Conservation (phyloP, 2,888 invertebrate genomes). For the Drosophila rellima region DNA sequence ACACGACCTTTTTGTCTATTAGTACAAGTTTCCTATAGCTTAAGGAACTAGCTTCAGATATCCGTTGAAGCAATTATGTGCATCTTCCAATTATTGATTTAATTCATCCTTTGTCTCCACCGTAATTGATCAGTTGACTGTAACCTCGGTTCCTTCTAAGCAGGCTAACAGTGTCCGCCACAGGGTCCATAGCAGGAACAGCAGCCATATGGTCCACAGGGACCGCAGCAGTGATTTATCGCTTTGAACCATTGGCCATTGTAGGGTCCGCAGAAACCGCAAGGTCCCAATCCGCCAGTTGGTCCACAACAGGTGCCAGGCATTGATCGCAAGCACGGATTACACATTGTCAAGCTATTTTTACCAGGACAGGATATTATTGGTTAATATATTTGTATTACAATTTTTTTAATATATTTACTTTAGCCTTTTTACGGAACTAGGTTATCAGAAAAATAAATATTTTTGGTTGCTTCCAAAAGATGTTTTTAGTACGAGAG, state of each 20-base stretch:
- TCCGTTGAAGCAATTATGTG: neutral
- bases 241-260: constrained; percentile 72
- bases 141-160: constrained; percentile 62
- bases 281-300: constrained; percentile 71
- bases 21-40: neutral
- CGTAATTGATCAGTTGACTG: constrained; percentile 12
- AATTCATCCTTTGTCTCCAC: constrained; percentile 6
- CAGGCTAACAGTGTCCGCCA: constrained; percentile 71
- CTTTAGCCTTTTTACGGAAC: constrained; percentile 67
- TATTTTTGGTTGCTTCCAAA: constrained; percentile 28
- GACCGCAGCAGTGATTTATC: constrained; percentile 70
- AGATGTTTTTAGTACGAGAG: constrained; percentile 45
- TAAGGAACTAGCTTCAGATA: neutral
- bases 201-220: constrained; percentile 70
- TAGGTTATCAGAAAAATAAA: constrained; percentile 47
- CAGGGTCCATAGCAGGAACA: constrained; percentile 65
- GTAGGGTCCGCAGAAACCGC: constrained; percentile 70
- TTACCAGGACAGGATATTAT: neutral
- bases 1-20: constrained; percentile 12
- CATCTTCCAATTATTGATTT: neutral
- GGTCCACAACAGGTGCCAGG: constrained; percentile 73
- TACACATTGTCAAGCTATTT: constrained; percentile 53
- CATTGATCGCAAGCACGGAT: constrained; percentile 67
- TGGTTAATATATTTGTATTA: neutral
- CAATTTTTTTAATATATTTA: constrained; percentile 27